phyloP scores from a whole-genome alignment of 2,888 invertebrate species.

The Pimpla rufipes region DNA sequence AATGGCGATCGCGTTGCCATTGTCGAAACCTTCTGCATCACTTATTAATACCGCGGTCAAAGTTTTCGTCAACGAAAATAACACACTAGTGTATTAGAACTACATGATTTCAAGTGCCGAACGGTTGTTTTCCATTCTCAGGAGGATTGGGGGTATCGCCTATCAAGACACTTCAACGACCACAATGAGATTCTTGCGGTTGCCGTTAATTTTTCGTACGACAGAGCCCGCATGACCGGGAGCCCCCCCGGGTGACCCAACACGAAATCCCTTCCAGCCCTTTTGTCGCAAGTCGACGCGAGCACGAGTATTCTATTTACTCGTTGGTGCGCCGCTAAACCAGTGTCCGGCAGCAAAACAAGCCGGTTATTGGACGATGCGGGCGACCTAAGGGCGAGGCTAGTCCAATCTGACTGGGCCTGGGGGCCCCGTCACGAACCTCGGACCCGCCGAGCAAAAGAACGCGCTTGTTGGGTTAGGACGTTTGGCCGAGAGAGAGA shows the following conservation, averaged over 20 bases:
- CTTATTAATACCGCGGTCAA: too few relatives aligned
- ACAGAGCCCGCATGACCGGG: constrained; percentile 30
- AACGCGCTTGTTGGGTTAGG: constrained; percentile 27
- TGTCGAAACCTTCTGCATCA: too few relatives aligned
- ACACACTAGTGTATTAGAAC: too few relatives aligned
- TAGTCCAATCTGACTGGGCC: constrained; percentile 43
- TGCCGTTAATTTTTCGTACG: constrained; percentile 10
- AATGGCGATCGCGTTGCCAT: too few relatives aligned
- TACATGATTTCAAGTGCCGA: neutral
- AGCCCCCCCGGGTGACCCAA: constrained; percentile 6
- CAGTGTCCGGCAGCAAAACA: constrained; percentile 37
- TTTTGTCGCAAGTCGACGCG: constrained; percentile 3
- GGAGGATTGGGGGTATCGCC: too few relatives aligned
- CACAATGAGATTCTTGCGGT: constrained; percentile 1
- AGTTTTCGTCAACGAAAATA: too few relatives aligned
- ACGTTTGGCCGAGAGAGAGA: constrained; percentile 15
- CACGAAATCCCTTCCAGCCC: constrained; percentile 18
- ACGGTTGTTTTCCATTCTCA: neutral
- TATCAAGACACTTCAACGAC: neutral
- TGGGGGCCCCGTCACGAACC: neutral
- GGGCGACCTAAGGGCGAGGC: constrained; percentile 35
- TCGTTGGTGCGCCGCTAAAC: constrained; percentile 13
- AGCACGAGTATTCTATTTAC: constrained; percentile 33
- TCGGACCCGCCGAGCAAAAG: constrained; percentile 12
- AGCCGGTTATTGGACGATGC: constrained; percentile 41